Percentiles rank a stretch among this genome's conserved stretches.
phyloP scores from a whole-genome alignment of 2,113 vertebrate genomes.

The Tiliqua scincoides region DNA sequence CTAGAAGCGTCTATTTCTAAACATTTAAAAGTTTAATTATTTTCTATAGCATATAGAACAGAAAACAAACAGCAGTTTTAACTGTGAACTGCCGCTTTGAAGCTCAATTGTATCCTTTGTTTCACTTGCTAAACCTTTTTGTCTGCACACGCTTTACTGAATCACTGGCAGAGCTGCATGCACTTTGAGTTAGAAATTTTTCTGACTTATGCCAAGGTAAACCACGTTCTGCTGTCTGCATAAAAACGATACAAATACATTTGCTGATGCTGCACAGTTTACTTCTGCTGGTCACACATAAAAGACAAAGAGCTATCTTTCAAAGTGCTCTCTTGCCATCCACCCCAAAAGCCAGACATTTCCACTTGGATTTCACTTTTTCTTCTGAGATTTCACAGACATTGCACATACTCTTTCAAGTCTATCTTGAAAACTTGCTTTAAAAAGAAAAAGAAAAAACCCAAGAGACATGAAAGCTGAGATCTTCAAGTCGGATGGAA shows the following conservation, averaged over 20 bases:
- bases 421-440: background rate
- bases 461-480: background rate
- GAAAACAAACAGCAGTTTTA: background rate
- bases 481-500: background rate
- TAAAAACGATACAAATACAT: background rate
- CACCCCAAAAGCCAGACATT: background rate
- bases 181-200: background rate
- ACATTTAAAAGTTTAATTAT: conserved; percentile 39
- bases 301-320: background rate
- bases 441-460: background rate
- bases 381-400: background rate
- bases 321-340: background rate
- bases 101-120: background rate
- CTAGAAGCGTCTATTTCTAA: conserved; percentile 54
- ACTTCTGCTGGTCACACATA: background rate
- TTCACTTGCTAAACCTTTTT: background rate
- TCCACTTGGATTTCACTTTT: background rate
- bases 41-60: background rate
- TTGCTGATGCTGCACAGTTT: background rate
- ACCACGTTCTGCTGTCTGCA: background rate
- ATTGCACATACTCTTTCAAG: background rate
- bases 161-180: background rate
- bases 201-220: background rate
- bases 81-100: background rate
- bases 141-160: background rate